These are phyloP conservation scores for Drosophila fulvimacula DNA, from an alignment of 2,888 invertebrate species.

Conservation along the genomic window DNA sequence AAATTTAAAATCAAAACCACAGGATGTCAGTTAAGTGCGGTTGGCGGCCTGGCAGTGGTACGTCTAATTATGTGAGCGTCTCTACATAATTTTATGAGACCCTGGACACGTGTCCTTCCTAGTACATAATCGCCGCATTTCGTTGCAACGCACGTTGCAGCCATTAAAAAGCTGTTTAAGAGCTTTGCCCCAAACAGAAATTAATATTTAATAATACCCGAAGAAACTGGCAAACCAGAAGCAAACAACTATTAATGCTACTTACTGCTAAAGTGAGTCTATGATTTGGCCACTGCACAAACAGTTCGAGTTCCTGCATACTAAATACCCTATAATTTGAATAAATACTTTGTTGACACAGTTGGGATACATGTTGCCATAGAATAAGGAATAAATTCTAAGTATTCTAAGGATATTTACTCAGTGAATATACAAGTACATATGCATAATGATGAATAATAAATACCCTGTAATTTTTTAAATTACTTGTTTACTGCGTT, in stretches of 20 bases:
- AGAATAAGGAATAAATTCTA: too few species aligned
- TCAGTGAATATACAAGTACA: background rate
- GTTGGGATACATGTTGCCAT: too few species aligned
- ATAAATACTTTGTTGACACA: too few species aligned
- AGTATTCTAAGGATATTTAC: background rate
- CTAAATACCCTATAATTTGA: constrained; percentile 3
- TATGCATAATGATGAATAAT: background rate
- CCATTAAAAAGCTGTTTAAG: constrained; percentile 57
- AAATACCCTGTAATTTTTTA: background rate
- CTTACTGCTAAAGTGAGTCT: background rate
- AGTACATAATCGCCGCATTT: constrained; percentile 54
- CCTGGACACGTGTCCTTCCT: constrained; percentile 49
- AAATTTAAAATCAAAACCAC: constrained; percentile 77
- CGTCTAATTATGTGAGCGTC: constrained; percentile 44
- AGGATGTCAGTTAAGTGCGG: constrained; percentile 36
- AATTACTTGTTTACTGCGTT: too few species aligned
- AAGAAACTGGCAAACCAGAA: background rate
- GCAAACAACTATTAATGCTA: constrained; percentile 17
- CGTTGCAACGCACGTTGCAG: constrained; percentile 64
- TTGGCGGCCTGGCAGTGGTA: constrained; percentile 16
- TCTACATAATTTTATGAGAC: constrained; percentile 41
- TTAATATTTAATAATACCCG: constrained; percentile 21
- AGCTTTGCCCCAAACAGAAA: constrained; percentile 30
- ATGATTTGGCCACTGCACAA: background rate
- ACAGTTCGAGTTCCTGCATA: background rate